These are phyloP conservation scores for Globodera ellingtonae DNA, from an alignment of 1,140 invertebrate species.

Conservation along the genomic window DNA sequence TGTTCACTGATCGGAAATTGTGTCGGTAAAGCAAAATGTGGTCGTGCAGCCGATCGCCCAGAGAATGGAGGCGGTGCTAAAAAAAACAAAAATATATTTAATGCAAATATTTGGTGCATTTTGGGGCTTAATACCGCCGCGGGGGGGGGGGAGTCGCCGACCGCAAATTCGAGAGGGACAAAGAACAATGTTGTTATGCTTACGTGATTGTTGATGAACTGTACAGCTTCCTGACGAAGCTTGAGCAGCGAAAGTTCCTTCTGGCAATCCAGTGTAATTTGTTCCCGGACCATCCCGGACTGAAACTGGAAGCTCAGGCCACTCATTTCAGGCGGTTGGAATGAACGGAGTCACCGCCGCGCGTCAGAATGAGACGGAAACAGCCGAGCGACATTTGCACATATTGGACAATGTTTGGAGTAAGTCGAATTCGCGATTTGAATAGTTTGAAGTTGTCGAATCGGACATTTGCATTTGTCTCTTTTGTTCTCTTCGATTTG, in stretches of 20 bases:
- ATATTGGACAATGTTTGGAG: not conserved
- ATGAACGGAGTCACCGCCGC: not conserved
- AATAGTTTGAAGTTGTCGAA: too few species aligned
- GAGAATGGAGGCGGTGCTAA: conserved; percentile 49
- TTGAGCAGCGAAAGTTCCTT: conserved; percentile 52
- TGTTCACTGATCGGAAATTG: conserved; percentile 63
- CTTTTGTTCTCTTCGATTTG: not conserved
- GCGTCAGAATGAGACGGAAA: not conserved
- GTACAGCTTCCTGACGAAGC: conserved; percentile 50
- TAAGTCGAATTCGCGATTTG: not conserved
- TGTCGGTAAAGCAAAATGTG: conserved; percentile 62
- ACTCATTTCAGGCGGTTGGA: conserved; percentile 16
- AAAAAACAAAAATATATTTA: conserved; percentile 10
- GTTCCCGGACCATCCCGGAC: conserved; percentile 27
- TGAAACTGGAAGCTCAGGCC: conserved; percentile 36
- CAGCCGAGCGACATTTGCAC: not conserved
- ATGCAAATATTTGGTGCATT: not conserved
- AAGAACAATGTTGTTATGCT: conserved; percentile 18
- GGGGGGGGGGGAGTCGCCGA: too few species aligned
- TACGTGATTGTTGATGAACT: conserved; percentile 53
- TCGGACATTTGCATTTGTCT: not conserved
- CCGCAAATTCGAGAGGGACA: too few species aligned
- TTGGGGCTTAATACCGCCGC: not conserved
- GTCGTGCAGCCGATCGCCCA: conserved; percentile 48
- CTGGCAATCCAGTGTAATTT: conserved; percentile 5